phyloP scores from a whole-genome alignment of 2,888 invertebrate genomes.

The Halocaridina rubra region DNA sequence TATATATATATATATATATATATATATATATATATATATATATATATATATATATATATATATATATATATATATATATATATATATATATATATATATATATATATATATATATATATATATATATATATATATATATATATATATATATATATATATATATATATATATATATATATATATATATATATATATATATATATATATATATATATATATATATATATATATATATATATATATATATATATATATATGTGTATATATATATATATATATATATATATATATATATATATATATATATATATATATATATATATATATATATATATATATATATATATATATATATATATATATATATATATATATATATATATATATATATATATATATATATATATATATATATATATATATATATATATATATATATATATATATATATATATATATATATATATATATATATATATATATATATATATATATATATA shows the following conservation, averaged over 20 bases:
- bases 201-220: conserved; percentile 1
- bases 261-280: conserved; percentile 8
- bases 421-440: background rate
- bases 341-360: conserved; percentile 1
- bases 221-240: conserved; percentile 4
- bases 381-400: conserved; percentile 8
- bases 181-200: conserved; percentile 8
- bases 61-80: conserved; percentile 8
- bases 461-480: too few species aligned
- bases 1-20: background rate
- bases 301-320: background rate
- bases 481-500: too few species aligned
- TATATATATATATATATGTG: conserved; percentile 1
- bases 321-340: background rate
- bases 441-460: background rate
- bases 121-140: conserved; percentile 8
- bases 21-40: background rate
- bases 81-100: conserved; percentile 8
- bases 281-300: background rate
- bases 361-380: conserved; percentile 8
- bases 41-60: conserved; percentile 8
- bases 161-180: conserved; percentile 1
- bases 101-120: conserved; percentile 8
- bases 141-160: background rate
- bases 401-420: conserved; percentile 8